Evolutionary conservation across 2,888 invertebrate genomes (phyloP).

Genomic region (Meghimatium bilineatum): DNA sequence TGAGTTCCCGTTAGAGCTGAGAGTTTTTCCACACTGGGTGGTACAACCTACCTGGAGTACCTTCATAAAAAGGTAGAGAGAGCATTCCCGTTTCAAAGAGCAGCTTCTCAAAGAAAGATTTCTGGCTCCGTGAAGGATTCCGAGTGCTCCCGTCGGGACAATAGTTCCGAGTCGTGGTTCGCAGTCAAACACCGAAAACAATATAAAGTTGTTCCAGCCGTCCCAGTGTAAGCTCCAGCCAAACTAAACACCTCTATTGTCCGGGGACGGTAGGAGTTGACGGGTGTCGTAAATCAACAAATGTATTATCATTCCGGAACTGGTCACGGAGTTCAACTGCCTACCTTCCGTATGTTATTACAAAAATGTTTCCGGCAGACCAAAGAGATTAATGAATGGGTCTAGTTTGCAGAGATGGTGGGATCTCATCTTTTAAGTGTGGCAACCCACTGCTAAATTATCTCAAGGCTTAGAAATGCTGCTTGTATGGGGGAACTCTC

Average conservation of each 20-base stretch:
- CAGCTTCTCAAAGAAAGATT: not conserved
- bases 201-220: not conserved
- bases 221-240: not conserved
- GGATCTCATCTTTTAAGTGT: not conserved
- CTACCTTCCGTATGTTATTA: not conserved
- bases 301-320: not conserved
- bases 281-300: conserved; percentile 6
- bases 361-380: not conserved
- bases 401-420: not conserved
- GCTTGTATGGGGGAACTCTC: not conserved
- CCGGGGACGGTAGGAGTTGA: not conserved
- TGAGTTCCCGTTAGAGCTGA: not conserved
- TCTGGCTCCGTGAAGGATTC: conserved; percentile 5
- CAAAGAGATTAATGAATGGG: not conserved
- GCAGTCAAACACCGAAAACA: not conserved
- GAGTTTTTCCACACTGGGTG: not conserved
- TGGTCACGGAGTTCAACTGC: not conserved
- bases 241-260: not conserved
- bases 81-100: not conserved
- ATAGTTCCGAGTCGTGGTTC: not conserved
- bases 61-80: not conserved
- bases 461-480: not conserved
- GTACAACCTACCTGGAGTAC: not conserved
- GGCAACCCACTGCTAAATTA: not conserved
- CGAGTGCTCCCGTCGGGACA: not conserved